Conservation (phyloP, 2,797 vertebrate species). For the Sebastes melanostomus region DNA sequence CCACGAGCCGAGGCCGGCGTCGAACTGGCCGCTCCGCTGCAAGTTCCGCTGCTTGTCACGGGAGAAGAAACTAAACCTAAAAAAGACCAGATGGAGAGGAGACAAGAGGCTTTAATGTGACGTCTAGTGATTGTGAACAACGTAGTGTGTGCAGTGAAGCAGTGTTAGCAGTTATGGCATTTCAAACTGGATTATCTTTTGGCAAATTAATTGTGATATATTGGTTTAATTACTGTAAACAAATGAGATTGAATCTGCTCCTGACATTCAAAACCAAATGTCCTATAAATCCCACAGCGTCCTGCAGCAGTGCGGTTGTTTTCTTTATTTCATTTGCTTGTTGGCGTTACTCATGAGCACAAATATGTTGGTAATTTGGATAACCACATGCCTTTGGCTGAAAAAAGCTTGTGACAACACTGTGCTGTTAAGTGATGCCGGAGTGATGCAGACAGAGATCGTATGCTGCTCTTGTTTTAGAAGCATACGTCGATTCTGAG, state of each 20-base stretch:
- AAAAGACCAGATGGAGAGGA: slow-evolving; percentile 41
- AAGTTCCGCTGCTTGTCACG: slow-evolving; percentile 90
- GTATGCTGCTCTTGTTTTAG: not conserved
- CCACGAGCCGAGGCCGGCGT: slow-evolving; percentile 86
- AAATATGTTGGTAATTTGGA: not conserved
- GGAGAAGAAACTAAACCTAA: slow-evolving; percentile 98
- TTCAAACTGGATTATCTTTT: not conserved
- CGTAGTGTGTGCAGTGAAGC: slow-evolving; percentile 2
- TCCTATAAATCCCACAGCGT: not conserved
- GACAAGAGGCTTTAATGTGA: not conserved
- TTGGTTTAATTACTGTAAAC: not conserved
- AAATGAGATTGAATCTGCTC: not conserved
- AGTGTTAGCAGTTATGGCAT: slow-evolving; percentile 14
- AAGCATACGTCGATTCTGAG: no score
- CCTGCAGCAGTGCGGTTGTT: not conserved
- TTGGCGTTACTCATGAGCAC: no score
- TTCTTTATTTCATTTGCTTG: not conserved
- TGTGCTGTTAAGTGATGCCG: not conserved
- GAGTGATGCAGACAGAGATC: not conserved
- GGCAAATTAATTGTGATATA: not conserved
- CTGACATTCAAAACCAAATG: not conserved
- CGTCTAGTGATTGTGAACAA: not conserved
- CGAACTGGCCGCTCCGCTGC: slow-evolving; percentile 79
- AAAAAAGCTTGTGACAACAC: not conserved
- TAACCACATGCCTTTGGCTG: not conserved